phyloP scores from a whole-genome alignment of 2,888 invertebrate genomes.

The Drosophila anomelani region DNA sequence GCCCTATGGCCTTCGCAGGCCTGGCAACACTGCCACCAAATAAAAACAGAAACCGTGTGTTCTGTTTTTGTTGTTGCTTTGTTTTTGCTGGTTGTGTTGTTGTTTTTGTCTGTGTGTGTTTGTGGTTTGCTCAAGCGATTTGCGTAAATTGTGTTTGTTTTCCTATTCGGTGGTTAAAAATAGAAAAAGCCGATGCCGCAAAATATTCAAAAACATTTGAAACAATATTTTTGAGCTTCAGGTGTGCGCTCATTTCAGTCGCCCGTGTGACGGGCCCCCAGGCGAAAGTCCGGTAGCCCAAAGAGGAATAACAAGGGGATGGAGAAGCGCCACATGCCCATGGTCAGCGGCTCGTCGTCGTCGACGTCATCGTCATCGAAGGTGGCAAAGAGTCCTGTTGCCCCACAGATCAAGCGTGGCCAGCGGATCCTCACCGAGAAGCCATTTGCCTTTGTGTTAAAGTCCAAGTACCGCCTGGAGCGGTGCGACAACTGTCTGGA shows the following conservation, averaged over 20 bases:
- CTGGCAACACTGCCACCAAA: constrained; percentile 1
- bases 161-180: constrained; percentile 52
- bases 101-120: constrained; percentile 28
- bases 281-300: constrained; percentile 4
- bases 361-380: background rate
- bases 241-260: constrained; percentile 49
- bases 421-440: constrained; percentile 89
- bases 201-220: constrained; percentile 57
- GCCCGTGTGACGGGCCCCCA: constrained; percentile 42
- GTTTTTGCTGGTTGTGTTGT: background rate
- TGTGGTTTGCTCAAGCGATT: constrained; percentile 42
- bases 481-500: constrained; percentile 92
- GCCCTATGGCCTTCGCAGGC: too few relatives aligned
- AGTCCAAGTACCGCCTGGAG: constrained; percentile 88
- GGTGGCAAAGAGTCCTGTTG: background rate
- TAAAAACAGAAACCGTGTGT: constrained; percentile 3
- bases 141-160: constrained; percentile 45
- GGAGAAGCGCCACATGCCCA: constrained; percentile 1
- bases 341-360: constrained; percentile 7
- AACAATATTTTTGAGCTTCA: constrained; percentile 58
- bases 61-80: constrained; percentile 10
- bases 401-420: constrained; percentile 85
- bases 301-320: background rate
- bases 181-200: constrained; percentile 67
- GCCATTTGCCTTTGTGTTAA: constrained; percentile 91